Conservation (phyloP, 2,888 invertebrate species). For the Orthonevra nobilis region DNA sequence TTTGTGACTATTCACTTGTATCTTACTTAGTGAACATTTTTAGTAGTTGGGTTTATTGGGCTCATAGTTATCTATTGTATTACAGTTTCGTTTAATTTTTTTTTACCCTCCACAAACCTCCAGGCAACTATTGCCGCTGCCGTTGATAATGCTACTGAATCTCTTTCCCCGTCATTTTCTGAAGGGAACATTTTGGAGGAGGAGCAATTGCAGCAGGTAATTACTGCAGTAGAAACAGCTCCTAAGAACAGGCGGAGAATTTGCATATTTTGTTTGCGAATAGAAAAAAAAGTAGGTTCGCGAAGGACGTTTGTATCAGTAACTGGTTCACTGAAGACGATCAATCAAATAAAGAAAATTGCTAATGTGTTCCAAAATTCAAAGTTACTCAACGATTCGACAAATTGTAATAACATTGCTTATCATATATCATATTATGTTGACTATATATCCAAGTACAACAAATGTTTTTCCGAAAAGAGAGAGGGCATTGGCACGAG, state of each 20-base stretch:
- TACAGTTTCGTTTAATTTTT: no score
- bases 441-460: constrained; percentile 5
- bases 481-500: constrained; percentile 13
- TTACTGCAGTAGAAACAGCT: no score
- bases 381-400: neutral
- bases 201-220: neutral
- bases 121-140: neutral
- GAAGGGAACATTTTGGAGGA: neutral
- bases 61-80: no score
- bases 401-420: constrained; percentile 17
- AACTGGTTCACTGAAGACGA: neutral
- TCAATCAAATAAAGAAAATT: neutral
- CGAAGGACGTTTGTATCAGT: neutral
- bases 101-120: no score
- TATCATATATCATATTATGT: constrained; percentile 11
- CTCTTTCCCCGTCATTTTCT: neutral
- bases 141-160: neutral
- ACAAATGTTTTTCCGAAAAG: constrained; percentile 6
- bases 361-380: neutral
- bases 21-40: no score
- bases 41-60: no score
- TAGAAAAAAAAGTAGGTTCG: constrained; percentile 1
- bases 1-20: no score
- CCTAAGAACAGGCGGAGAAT: neutral
- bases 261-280: neutral